These are phyloP conservation scores for Lagopus leucura DNA, from an alignment of 2,113 vertebrate genomes.

Conservation along the genomic window DNA sequence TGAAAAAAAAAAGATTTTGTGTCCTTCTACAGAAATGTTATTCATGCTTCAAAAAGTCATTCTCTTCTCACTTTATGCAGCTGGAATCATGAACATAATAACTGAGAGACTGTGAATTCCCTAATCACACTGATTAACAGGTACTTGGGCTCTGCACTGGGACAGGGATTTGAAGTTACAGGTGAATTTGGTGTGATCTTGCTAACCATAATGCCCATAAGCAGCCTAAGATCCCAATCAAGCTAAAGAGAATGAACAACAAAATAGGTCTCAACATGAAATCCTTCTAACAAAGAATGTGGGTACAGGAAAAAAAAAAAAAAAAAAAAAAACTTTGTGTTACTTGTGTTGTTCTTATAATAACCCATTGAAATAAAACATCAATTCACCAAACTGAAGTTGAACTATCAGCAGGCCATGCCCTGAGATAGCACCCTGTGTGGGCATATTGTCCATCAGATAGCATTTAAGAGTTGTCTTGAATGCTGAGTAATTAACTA, in stretches of 20 bases:
- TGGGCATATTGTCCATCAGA: not conserved
- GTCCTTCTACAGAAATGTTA: not conserved
- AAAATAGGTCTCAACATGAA: not conserved
- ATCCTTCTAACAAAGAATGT: not conserved
- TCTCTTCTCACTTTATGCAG: not conserved
- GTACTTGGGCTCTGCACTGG: not conserved
- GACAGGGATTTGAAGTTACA: not conserved
- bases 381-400: not conserved
- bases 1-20: not conserved
- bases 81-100: not conserved
- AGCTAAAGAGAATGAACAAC: not conserved
- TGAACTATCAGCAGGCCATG: not conserved
- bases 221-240: not conserved
- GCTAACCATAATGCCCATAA: not conserved
- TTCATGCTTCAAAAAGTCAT: not conserved
- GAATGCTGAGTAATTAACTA: slow-evolving; percentile 18
- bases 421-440: not conserved
- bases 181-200: not conserved
- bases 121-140: not conserved
- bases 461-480: not conserved
- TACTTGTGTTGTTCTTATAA: not conserved
- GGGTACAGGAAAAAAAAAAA: not conserved
- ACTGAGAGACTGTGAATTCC: not conserved
- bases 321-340: too few species aligned
- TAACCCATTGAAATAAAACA: not conserved